phyloP scores from a whole-genome alignment of 2,113 vertebrate species.

The Oostethus manadensis region DNA sequence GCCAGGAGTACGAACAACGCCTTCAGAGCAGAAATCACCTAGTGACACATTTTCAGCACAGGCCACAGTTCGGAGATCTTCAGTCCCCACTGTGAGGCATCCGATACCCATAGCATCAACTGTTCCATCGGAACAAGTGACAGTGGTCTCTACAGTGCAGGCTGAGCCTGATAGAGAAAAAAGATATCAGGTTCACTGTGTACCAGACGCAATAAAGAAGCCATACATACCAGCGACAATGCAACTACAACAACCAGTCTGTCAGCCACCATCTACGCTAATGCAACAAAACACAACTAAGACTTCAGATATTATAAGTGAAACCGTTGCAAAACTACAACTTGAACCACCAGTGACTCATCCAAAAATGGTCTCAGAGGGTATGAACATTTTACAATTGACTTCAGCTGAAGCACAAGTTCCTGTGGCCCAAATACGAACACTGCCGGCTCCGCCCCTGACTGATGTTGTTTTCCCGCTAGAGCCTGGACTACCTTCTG shows the following conservation, averaged over 20 bases:
- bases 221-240: constrained; percentile 34
- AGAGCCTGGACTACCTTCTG: constrained; percentile 13
- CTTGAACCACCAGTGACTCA: constrained; percentile 16
- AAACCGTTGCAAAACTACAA: constrained; percentile 22
- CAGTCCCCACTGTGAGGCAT: constrained; percentile 51
- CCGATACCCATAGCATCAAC: constrained; percentile 15
- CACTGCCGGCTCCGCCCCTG: constrained; percentile 21
- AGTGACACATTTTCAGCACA: constrained; percentile 48
- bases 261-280: constrained; percentile 15
- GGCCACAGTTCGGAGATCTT: constrained; percentile 46
- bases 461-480: constrained; percentile 17
- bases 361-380: constrained; percentile 6
- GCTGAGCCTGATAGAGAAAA: constrained; percentile 18
- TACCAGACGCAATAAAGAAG: constrained; percentile 60
- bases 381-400: constrained; percentile 6
- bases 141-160: constrained; percentile 23
- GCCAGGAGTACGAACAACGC: constrained; percentile 50
- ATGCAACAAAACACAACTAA: constrained; percentile 25
- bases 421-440: constrained; percentile 21
- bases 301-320: constrained; percentile 18
- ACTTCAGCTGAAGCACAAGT: constrained; percentile 20
- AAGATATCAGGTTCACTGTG: constrained; percentile 41
- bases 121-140: constrained; percentile 25
- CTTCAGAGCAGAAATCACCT: constrained; percentile 59
- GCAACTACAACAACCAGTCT: constrained; percentile 32